A percentile compares a stretch with the other conserved stretches of the same genome.
Evolutionary conservation across 53 echinoderm and acorn worm species (phyloP).

Genomic region (Echinarachnius parma): DNA sequence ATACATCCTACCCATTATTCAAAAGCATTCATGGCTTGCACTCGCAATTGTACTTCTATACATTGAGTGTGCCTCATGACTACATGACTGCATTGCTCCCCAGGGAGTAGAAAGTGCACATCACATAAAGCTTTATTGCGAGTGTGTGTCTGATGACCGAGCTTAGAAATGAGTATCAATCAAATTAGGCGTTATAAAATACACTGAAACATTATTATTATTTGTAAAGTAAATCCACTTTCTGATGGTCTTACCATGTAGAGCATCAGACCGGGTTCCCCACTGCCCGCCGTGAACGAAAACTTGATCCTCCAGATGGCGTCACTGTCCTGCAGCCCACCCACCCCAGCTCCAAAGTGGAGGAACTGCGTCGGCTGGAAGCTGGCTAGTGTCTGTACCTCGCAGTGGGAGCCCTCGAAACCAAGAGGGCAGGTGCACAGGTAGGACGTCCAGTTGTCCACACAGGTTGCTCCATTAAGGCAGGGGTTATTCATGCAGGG

Average conservation of each 20-base stretch:
- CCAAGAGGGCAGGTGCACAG: constrained; percentile 74
- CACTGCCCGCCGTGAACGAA: constrained; percentile 64
- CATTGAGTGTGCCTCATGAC: too few species aligned
- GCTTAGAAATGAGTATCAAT: too few species aligned
- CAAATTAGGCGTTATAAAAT: too few species aligned
- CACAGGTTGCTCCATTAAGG: constrained; percentile 69
- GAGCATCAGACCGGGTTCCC: constrained; percentile 71
- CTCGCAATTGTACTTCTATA: too few species aligned
- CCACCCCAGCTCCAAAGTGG: constrained; percentile 60
- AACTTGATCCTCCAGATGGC: constrained; percentile 61
- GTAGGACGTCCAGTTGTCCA: constrained; percentile 80
- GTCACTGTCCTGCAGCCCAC: not conserved
- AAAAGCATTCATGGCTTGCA: too few species aligned
- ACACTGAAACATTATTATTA: too few species aligned
- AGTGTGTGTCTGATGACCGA: too few species aligned
- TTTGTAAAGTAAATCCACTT: too few species aligned
- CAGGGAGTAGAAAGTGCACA: too few species aligned
- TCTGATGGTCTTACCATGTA: constrained; percentile 78
- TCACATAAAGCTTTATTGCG: too few species aligned
- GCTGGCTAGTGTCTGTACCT: constrained; percentile 81
- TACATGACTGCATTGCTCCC: too few species aligned
- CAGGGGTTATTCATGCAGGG: constrained; percentile 76
- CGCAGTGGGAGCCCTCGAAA: constrained; percentile 67
- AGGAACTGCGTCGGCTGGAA: constrained; percentile 68
- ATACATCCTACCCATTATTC: too few species aligned